Evolutionary conservation across 2,888 invertebrate species (phyloP).

Genomic region (Drosophila peninsularis): DNA sequence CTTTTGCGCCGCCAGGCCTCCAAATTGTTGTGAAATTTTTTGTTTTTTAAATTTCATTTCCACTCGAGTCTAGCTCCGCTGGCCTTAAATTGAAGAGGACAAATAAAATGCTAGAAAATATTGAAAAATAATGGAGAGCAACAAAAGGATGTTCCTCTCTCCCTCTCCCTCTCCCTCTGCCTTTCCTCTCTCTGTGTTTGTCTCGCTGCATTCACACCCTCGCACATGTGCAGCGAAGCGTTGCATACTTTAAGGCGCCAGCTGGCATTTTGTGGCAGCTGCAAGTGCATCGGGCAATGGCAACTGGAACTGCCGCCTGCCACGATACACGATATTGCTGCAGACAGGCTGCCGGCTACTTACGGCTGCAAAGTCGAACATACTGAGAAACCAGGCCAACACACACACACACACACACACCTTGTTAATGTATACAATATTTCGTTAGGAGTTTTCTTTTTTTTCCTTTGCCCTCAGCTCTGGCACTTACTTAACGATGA

Average conservation of each 20-base stretch:
- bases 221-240: conserved; percentile 52
- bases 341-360: conserved; percentile 70
- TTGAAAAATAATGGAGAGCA: conserved; percentile 60
- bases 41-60: conserved; percentile 67
- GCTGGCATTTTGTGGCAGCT: conserved; percentile 34
- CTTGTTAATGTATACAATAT: conserved; percentile 47
- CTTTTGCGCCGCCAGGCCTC: conserved; percentile 69
- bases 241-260: conserved; percentile 46
- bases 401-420: conserved; percentile 15
- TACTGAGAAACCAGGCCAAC: conserved; percentile 48
- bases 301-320: conserved; percentile 27
- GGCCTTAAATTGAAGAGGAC: conserved; percentile 51
- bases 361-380: conserved; percentile 55
- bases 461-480: conserved; percentile 61
- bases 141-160: conserved; percentile 2
- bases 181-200: not conserved
- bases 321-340: conserved; percentile 52
- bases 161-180: no score
- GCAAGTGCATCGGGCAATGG: conserved; percentile 5
- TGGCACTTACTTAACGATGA: conserved; percentile 74
- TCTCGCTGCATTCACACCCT: conserved; percentile 27
- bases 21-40: conserved; percentile 67
- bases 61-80: conserved; percentile 24
- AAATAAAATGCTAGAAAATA: conserved; percentile 69
- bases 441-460: conserved; percentile 53